Base-by-base conservation (phyloP, 2,888 invertebrate genomes). In the Hydriomena furcata region DNA sequence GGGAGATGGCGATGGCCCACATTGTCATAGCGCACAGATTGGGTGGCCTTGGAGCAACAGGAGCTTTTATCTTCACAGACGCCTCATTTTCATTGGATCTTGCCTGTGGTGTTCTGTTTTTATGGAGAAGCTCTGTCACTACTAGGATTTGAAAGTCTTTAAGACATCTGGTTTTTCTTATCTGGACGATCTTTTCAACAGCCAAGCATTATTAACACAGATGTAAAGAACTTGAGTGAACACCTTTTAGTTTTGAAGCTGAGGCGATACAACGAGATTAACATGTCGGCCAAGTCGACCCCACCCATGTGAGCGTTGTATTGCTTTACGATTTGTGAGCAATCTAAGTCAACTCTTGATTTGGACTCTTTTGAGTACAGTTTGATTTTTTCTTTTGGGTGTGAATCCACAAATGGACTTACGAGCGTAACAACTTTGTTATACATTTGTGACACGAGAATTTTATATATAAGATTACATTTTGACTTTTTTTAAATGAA, bases 281-380 rank as follows among this genome's bases (percentile, higher is more conserved):
- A 37, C 50, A 54, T 50, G 24, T 54, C 43, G 27, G 49, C 45
- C 25, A 48, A 24, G 21, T 52, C 47, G 1, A 43, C 43, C 11
- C 38, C 38, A 7, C 32, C 44, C 50, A 44, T 51, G n/a, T 51
- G 44, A 7, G 11, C 13, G 12, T 45, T 51, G 34, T 51, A 51
- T 5, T 40, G 25, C 8, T 49, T 51, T 13, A 51, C 44, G 7
- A 51, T 40, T 27, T 38, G 38, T 7, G 38, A 17, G 6, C 28
- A 38, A 1, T 28, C 28, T 7, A 32, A 41, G 24, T 44, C 49
- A 48, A 24, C 12, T 6, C 21, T 8, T 21, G 21, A 4, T 11
- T 12, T 36, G 1, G 24, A 12, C 12, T 36, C 36, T 24, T 36
- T 36, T 0, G 11, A 24, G n/a, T 12, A 36, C 4, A 23, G 12